Conservation (phyloP, 2,113 vertebrate species). For the Centropus unirufus region DNA sequence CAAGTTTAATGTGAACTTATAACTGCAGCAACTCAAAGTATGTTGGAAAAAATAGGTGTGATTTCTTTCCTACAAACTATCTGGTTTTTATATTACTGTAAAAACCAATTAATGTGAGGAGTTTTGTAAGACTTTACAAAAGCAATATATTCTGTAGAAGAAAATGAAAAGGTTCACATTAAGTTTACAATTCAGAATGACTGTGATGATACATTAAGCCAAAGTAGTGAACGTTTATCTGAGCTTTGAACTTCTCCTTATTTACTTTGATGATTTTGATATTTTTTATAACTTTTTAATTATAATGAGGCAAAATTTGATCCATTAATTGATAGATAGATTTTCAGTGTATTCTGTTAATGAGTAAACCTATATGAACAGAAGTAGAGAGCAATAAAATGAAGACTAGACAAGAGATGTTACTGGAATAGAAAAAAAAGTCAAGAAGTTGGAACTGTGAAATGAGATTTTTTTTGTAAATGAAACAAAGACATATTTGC, state of each 20-base stretch:
- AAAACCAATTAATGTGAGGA: neutral
- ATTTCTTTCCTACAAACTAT: neutral
- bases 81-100: neutral
- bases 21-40: neutral
- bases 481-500: neutral
- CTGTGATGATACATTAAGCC: neutral
- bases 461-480: slow-evolving; percentile 6
- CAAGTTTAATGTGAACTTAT: neutral
- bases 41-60: neutral
- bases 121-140: neutral
- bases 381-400: neutral
- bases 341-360: neutral
- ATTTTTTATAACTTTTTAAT: neutral
- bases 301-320: neutral
- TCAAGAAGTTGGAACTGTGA: slow-evolving; percentile 22
- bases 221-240: neutral
- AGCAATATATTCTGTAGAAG: neutral
- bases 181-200: neutral
- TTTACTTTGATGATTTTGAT: neutral
- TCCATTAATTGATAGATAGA: neutral
- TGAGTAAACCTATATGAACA: neutral
- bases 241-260: neutral
- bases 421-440: slow-evolving; percentile 18
- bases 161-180: neutral
- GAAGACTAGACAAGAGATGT: neutral